A percentile compares a stretch with the other conserved stretches of the same genome.
These are phyloP conservation scores for Microcaecilia unicolor DNA, from an alignment of 2,797 vertebrate species.

Conservation along the genomic window DNA sequence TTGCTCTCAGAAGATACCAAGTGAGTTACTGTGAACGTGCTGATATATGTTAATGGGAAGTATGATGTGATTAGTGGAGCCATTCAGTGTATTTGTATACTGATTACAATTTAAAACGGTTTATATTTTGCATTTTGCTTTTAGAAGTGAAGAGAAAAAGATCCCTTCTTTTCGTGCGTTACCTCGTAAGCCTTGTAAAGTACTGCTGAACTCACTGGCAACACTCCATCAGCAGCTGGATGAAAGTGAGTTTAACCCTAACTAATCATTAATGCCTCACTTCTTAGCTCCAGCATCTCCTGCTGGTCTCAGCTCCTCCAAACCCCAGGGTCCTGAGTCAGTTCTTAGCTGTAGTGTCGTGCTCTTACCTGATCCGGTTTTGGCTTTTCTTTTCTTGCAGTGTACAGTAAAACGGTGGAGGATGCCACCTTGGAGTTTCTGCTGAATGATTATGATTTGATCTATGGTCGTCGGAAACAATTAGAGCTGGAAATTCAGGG, in stretches of 20 bases:
- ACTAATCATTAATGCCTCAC: not conserved
- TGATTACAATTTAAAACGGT: too few relatives aligned
- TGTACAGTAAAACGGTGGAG: constrained; percentile 76
- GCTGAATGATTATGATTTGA: constrained; percentile 79
- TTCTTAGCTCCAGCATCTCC: too few relatives aligned
- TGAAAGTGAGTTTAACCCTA: constrained; percentile 64
- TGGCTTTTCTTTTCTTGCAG: constrained; percentile 40
- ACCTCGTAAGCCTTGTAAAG: constrained; percentile 77
- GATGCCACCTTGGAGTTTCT: constrained; percentile 83
- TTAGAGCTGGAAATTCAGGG: constrained; percentile 86
- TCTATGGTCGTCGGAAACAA: constrained; percentile 77
- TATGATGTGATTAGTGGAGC: too few relatives aligned
- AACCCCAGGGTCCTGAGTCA: not conserved
- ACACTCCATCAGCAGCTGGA: constrained; percentile 77
- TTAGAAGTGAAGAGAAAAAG: constrained; percentile 85
- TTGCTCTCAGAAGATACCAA: too few relatives aligned
- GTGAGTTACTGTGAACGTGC: too few relatives aligned
- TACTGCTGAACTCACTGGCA: constrained; percentile 67
- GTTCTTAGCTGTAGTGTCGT: not conserved
- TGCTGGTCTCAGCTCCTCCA: too few relatives aligned
- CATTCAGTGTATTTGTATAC: too few relatives aligned
- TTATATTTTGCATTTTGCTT: too few relatives aligned
- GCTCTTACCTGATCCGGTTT: too few relatives aligned
- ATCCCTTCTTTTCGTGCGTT: constrained; percentile 66
- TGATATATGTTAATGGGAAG: too few relatives aligned